Evolutionary conservation across 1,140 invertebrate species (phyloP), one percentile per base, ranked within the genome.

Genomic region (Druon quercuslanigerum): DNA sequence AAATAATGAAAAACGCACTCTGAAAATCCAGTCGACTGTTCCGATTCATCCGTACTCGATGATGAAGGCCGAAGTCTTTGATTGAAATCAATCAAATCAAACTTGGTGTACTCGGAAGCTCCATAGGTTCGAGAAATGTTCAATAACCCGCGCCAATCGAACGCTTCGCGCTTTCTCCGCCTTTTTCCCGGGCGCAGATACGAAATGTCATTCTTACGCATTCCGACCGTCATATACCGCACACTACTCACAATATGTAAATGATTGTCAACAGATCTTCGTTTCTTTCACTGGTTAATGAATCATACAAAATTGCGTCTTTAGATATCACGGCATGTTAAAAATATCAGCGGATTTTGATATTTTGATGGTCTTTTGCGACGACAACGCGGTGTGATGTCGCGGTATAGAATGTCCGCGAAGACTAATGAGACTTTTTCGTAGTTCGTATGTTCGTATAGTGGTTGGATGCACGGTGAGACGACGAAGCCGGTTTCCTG

Each of bases 401-500:
- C 57, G 50, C 17, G 60, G 70, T n/a, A 72, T 20, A 56, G 70
- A 33, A 7, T 9, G 33, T 20, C 20, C 60, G 46, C 17, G 57
- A 46, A 46, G 40, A 46, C 40, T 46, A 46, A 46, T 46, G 40
- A 11, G 8, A 9, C 8, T 46, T 56, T 56, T 56, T 56, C 54
- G 20, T 19, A 20, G 54, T 56, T 19, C 17, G 54, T 56, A 13
- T n/a, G n/a, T n/a, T n/a, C 2, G 25, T 33, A 33, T 33, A 33
- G 25, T 33, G 25, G 25, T 33, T 33, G 25, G 25, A 19, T 12
- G 54, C n/a, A 56, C 14, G 16, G 54, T 46, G 50, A 51, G 71
- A 50, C 70, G 46, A 54, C 17, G 17, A 51, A 51, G 33, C 56
- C 52, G 76, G 72, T 77, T 71, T 57, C 71, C 76, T n/a, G 46